Evolutionary conservation across 2,888 invertebrate genomes (phyloP).

Genomic region (Perdita meconis): DNA sequence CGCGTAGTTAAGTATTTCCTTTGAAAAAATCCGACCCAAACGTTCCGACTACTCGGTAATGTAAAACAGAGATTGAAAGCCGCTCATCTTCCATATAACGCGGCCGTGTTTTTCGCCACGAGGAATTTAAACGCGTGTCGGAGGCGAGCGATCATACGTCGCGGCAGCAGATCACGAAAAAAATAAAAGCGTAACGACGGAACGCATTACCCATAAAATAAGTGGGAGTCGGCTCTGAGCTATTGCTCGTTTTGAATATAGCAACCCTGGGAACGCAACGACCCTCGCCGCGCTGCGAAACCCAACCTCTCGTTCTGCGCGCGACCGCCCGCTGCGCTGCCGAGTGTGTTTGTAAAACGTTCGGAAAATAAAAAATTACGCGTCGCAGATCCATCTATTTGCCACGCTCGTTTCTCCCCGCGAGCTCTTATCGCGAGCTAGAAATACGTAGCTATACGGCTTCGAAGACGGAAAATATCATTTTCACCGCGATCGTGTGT

Average conservation of each 20-base stretch:
- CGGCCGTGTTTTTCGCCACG: constrained; percentile 10
- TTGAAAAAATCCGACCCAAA: background rate
- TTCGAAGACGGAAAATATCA: too few relatives aligned
- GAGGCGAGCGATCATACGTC: constrained; percentile 30
- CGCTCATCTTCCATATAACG: constrained; percentile 27
- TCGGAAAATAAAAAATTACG: constrained; percentile 31
- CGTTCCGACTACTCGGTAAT: too few relatives aligned
- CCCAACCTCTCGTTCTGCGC: constrained; percentile 29
- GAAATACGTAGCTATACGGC: too few relatives aligned
- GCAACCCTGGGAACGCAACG: constrained; percentile 35
- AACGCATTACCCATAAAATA: constrained; percentile 75
- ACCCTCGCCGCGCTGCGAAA: constrained; percentile 18
- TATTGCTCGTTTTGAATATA: constrained; percentile 69
- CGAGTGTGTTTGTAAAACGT: constrained; percentile 50
- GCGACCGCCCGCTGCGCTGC: constrained; percentile 22
- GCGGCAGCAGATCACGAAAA: constrained; percentile 62
- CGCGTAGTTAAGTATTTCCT: background rate
- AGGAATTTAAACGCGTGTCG: constrained; percentile 14
- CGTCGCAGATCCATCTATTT: constrained; percentile 58
- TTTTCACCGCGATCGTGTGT: too few relatives aligned
- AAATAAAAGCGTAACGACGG: constrained; percentile 64
- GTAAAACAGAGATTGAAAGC: constrained; percentile 12
- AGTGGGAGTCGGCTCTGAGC: constrained; percentile 59
- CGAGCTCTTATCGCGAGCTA: background rate
- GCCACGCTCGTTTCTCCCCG: background rate